These are phyloP conservation scores for Trachelus iudaicus DNA, from an alignment of 2,888 invertebrate genomes.

Conservation along the genomic window DNA sequence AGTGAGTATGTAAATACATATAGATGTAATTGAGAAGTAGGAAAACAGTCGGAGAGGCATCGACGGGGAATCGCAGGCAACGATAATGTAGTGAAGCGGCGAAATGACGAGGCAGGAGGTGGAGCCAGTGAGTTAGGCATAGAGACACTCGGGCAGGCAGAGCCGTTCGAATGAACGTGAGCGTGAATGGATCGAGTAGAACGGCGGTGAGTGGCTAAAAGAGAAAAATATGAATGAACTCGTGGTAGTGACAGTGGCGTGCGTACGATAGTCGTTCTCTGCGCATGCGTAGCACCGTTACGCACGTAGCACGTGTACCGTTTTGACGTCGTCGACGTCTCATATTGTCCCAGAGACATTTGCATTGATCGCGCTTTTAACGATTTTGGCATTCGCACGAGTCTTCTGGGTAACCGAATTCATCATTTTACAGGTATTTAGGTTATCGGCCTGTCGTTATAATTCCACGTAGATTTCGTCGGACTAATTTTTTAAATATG, in stretches of 20 bases:
- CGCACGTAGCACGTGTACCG: conserved; percentile 24
- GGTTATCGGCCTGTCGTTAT: not conserved
- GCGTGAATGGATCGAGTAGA: conserved; percentile 28
- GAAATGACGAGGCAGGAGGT: not conserved
- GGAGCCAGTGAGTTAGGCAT: too few species aligned
- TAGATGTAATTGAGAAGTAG: not conserved
- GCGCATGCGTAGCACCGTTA: conserved; percentile 36
- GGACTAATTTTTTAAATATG: not conserved
- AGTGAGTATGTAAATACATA: not conserved
- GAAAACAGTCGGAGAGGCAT: not conserved
- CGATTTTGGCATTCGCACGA: not conserved
- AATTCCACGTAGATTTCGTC: not conserved
- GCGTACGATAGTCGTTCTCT: conserved; percentile 28
- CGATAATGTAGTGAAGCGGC: not conserved
- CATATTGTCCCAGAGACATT: not conserved
- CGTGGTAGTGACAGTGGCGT: conserved; percentile 42
- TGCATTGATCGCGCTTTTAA: not conserved
- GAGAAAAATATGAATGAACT: conserved; percentile 51
- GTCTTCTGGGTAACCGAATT: not conserved
- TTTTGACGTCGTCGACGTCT: not conserved
- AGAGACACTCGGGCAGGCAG: not conserved
- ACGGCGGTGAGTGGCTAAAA: conserved; percentile 35
- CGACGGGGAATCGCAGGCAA: not conserved
- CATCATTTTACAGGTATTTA: not conserved
- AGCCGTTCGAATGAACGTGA: not conserved